Percentiles rank a stretch among this genome's conserved stretches.
phyloP scores from a whole-genome alignment of 1,140 invertebrate genomes.

The Scaptodrosophila lebanonensis region DNA sequence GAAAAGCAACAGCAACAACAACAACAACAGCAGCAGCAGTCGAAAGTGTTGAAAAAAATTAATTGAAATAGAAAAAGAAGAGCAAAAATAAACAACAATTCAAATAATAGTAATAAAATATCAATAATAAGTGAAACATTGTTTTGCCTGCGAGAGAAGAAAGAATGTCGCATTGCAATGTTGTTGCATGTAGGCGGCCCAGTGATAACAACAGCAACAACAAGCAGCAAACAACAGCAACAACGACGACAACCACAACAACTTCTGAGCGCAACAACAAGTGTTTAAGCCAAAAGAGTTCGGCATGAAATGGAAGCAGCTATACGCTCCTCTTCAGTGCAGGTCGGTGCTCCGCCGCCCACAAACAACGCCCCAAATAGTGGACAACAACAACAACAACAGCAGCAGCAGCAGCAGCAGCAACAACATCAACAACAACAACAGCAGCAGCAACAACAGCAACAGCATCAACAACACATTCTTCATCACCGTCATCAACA shows the following conservation, averaged over 20 bases:
- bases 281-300: constrained; percentile 75
- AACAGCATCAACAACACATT: constrained; percentile 38
- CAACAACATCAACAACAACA: constrained; percentile 49
- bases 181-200: constrained; percentile 47
- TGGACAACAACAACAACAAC: constrained; percentile 53
- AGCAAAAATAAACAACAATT: no score
- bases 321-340: constrained; percentile 77
- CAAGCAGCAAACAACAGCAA: constrained; percentile 9
- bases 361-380: constrained; percentile 65
- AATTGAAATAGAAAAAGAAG: no score
- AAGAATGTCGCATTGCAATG: constrained; percentile 64
- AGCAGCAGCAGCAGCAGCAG: constrained; percentile 56
- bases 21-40: constrained; percentile 8
- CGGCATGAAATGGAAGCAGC: constrained; percentile 78
- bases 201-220: constrained; percentile 36
- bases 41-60: not conserved
- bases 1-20: constrained; percentile 14
- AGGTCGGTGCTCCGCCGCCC: constrained; percentile 76
- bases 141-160: no score
- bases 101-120: not conserved
- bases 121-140: constrained; percentile 23
- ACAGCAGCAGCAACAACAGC: constrained; percentile 28
- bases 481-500: constrained; percentile 14
- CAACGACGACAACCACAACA: constrained; percentile 18
- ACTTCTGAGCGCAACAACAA: constrained; percentile 67